Evolutionary conservation across 2,888 invertebrate genomes (phyloP), one percentile per base, ranked within the genome.

Genomic region (Athrips mouffetella): DNA sequence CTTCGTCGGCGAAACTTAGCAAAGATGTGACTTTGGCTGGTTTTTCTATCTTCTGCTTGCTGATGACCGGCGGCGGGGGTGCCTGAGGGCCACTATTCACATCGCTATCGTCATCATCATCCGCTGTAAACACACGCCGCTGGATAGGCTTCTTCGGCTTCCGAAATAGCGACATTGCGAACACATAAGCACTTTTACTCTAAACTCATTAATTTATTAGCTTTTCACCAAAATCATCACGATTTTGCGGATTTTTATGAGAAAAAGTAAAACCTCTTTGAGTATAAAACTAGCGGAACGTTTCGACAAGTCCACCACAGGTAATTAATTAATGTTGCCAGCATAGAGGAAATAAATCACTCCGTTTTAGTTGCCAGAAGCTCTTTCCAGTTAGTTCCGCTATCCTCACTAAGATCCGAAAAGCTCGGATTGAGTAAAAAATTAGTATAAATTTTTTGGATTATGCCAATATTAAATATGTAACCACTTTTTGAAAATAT

Each of bases 1-100:
- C 92, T 89, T 93, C 92, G 67, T 94, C 93, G 57, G 92, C 96
- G 75, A 97, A 97, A 84, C 97, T 97, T 29, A 97, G 89, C 52
- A 95, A 84, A 11, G 84, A 69, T 37, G 89, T 83, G 53, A 89
- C 89, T 78, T 92, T 91, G 58, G 88, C 76, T 31, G 85, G 80
- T 60, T 91, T 79, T 67, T 89, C 89, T 63, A 76, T 83, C 63
- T 76, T 83, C 67, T 90, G 81, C 62, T 72, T 71, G 57, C 82
- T 87, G 55, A 86, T 88, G 47, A 83, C 76, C 58, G 89, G 91
- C 51, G 85, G 87, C 58, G 89, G 90, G 41, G 85, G 80, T 53
- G 86, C 83, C 62, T 82, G 80, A 18, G 83, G 81, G 10, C 76
- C 80, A 29, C 88, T 86, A 51, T 90, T 90, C 45, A 91, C 91